Base-by-base conservation (phyloP, 2,888 invertebrate genomes). In the Eupithecia dodoneata region DNA sequence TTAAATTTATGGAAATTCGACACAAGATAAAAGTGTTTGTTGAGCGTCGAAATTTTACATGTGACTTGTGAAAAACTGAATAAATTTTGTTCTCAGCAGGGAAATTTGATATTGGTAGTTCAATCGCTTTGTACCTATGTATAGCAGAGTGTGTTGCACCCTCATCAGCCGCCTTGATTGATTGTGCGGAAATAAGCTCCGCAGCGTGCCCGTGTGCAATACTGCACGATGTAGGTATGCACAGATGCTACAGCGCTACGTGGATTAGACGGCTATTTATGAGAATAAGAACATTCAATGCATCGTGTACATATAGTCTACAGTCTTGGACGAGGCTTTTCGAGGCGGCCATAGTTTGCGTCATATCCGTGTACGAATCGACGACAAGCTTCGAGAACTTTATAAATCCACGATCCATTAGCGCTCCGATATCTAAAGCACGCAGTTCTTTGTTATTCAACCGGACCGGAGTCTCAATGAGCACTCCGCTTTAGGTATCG, bases 391-490 rank as follows among this genome's bases (percentile, higher is more conserved):
- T 85, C 79, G 87, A 86, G 88, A 88, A 90, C 88, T 88, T 89
- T 87, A 91, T 91, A 92, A 92, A 90, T 90, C 89, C 87, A 83
- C 83, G 90, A 90, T 92, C 92, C 92, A 93, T 94, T 94, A 93
- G 91, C 86, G 89, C 87, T 90, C 86, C 91, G 91, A 93, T 93
- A 92, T 91, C 91, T 91, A 88, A 91, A 89, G 87, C 88, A 91
- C 91, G 88, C 92, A 92, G 90, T 92, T 93, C 92, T 94, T 94
- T 94, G 92, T 93, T 92, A 94, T 93, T 93, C 91, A 89, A 90
- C 89, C 87, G 89, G 91, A 92, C 91, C 87, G 88, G 83, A 79
- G 79, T 80, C 82, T 81, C 84, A 82, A 89, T 87, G 89, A 91
- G 90, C 88, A 89, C 91, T 91, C 87, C 89, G 91, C 92, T 92